Conservation (phyloP, 2,888 invertebrate genomes). For the Trachelus iudaicus region DNA sequence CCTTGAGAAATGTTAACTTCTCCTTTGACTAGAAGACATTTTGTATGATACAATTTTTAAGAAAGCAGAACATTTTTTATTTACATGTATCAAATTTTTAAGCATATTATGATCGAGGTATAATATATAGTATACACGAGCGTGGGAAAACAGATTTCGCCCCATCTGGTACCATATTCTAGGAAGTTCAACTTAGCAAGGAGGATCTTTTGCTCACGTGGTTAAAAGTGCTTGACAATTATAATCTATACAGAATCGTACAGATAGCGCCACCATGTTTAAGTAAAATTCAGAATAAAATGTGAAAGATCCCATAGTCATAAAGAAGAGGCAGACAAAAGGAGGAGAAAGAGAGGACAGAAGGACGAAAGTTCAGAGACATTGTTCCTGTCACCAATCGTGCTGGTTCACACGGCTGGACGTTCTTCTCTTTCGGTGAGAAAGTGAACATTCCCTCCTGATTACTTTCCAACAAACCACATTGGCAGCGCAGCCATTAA, state of each 20-base stretch:
- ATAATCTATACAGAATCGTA: neutral
- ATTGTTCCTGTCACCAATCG: neutral
- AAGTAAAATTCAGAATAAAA: neutral
- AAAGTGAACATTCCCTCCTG: neutral
- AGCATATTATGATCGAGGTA: neutral
- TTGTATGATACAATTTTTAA: neutral
- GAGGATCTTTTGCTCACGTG: neutral
- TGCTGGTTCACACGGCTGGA: neutral
- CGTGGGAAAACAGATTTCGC: neutral
- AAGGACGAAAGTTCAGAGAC: neutral
- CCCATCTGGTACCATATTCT: neutral
- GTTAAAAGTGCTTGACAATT: neutral
- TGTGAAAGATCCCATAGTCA: neutral
- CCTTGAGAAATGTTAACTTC: neutral
- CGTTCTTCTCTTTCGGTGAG: neutral
- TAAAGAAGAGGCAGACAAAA: too few relatives aligned
- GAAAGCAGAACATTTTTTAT: neutral
- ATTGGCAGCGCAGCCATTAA: slow-evolving; percentile 51
- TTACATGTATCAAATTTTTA: neutral
- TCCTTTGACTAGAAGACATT: neutral
- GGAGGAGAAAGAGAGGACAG: neutral
- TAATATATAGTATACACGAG: too few relatives aligned
- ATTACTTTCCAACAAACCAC: slow-evolving; percentile 40
- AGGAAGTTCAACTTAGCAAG: neutral
- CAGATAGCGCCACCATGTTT: neutral